Evolutionary conservation across 2,113 vertebrate genomes (phyloP), one percentile per base, ranked within the genome.

Genomic region (Thamnaconus septentrionalis): DNA sequence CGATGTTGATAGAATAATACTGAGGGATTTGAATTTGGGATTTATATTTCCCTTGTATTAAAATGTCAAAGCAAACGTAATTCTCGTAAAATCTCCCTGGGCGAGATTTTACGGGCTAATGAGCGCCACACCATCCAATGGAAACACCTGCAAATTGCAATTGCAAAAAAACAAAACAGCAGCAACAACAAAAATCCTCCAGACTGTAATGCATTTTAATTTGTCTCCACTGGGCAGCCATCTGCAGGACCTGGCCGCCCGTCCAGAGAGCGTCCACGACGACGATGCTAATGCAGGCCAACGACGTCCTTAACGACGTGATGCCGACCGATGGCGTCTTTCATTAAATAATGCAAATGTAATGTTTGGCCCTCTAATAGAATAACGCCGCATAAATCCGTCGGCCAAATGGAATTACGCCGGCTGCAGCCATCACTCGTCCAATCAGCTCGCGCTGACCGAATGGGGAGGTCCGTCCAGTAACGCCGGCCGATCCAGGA

Each of bases 331-430:
- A 75, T 77, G 72, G 68, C 51, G 64, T 79, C 80, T 82, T 66
- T 79, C 80, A 88, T 88, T 85, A 85, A 86, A 86, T 88, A 83
- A 85, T 85, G 86, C 86, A 86, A 86, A 88, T 83, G 82, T 69
- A 78, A 81, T 83, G 84, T 70, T 86, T 88, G 11, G 10, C n/a
- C n/a, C 42, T 42, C 64, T 86, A 88, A 88, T 80, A 83, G 80
- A 83, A 88, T 88, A 83, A 88, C 79, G 86, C 10, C 71, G 64
- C 80, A 88, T 88, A 76, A 76, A 77, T 85, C 71, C n/a, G 72
- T 79, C 66, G 18, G 57, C 63, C 73, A 83, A 86, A 88, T 85
- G 70, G 70, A 11, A 85, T 88, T 83, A 85, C 7, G 55, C 71
- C 7, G 61, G 81, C 81, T 78, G 72, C 71, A 72, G 76, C 81